These are phyloP conservation scores for Anguilla pacifica DNA, from an alignment of 2,797 vertebrate species.

Conservation along the genomic window DNA sequence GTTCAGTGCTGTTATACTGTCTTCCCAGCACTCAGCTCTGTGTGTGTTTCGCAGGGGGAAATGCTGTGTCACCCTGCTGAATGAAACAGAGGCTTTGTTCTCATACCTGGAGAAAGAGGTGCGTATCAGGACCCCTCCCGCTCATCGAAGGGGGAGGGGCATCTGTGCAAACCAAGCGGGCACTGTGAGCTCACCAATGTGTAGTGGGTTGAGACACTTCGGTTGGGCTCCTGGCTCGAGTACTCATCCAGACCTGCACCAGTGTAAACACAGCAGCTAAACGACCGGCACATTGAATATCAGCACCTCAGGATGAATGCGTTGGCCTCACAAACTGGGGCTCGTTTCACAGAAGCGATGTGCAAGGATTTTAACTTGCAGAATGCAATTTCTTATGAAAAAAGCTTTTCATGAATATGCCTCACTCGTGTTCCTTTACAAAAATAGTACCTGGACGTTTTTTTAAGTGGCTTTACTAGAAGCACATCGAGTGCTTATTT, in stretches of 20 bases:
- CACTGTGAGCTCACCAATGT: not conserved
- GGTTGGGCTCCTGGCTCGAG: not conserved
- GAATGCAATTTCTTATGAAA: no score
- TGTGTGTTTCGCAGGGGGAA: constrained; percentile 81
- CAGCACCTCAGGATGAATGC: not conserved
- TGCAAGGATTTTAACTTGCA: no score
- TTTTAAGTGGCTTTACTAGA: no score
- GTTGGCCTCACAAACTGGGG: not conserved
- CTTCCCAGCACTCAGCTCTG: not conserved
- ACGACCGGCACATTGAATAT: not conserved
- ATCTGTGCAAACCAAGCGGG: not conserved
- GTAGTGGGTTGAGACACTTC: not conserved
- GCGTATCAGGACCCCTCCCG: constrained; percentile 42
- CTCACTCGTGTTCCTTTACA: no score
- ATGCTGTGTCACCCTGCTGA: constrained; percentile 96
- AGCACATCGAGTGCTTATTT: no score
- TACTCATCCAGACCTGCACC: not conserved
- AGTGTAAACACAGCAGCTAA: not conserved
- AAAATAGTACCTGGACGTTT: no score
- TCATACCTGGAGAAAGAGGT: constrained; percentile 97
- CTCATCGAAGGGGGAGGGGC: not conserved
- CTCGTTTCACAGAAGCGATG: no score
- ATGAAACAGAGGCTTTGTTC: constrained; percentile 94
- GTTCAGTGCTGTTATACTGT: not conserved
- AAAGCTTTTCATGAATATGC: no score